phyloP scores from a whole-genome alignment of 2,888 invertebrate genomes.

The Trachelus tabidus region DNA sequence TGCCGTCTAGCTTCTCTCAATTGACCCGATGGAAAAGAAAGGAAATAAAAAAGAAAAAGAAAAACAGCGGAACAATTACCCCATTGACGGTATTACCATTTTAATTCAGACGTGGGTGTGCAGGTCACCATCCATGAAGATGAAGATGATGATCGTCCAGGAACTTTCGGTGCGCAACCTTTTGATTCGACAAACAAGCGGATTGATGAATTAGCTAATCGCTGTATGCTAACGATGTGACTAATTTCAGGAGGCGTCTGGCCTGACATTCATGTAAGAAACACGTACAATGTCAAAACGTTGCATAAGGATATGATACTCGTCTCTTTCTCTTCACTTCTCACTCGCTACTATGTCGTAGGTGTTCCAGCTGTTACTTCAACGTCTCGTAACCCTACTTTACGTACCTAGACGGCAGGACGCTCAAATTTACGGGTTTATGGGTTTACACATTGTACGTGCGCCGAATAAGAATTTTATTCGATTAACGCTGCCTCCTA shows the following conservation, averaged over 20 bases:
- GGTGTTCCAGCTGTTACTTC: neutral
- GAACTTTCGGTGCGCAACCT: slow-evolving; percentile 24
- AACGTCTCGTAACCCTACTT: neutral
- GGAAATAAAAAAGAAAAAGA: slow-evolving; percentile 5
- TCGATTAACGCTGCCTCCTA: slow-evolving; percentile 34
- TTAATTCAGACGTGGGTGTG: slow-evolving; percentile 38
- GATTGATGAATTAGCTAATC: slow-evolving; percentile 39
- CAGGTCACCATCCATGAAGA: neutral
- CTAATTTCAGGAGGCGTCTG: slow-evolving; percentile 15
- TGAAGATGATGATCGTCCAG: slow-evolving; percentile 9
- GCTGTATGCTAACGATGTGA: slow-evolving; percentile 18
- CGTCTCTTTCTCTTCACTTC: neutral
- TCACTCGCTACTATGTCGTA: neutral
- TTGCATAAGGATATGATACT: neutral
- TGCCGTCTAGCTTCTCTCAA: neutral
- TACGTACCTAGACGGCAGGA: neutral
- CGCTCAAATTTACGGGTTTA: slow-evolving; percentile 24
- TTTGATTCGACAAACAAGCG: slow-evolving; percentile 28
- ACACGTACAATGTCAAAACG: slow-evolving; percentile 15
- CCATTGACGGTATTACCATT: slow-evolving; percentile 35
- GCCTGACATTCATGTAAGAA: slow-evolving; percentile 17
- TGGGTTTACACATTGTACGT: slow-evolving; percentile 25
- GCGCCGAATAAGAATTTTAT: slow-evolving; percentile 41
- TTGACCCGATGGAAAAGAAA: neutral
- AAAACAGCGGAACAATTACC: slow-evolving; percentile 31